These are phyloP conservation scores for Myotis planiceps DNA, from an alignment of 2,797 vertebrate species.

Conservation along the genomic window DNA sequence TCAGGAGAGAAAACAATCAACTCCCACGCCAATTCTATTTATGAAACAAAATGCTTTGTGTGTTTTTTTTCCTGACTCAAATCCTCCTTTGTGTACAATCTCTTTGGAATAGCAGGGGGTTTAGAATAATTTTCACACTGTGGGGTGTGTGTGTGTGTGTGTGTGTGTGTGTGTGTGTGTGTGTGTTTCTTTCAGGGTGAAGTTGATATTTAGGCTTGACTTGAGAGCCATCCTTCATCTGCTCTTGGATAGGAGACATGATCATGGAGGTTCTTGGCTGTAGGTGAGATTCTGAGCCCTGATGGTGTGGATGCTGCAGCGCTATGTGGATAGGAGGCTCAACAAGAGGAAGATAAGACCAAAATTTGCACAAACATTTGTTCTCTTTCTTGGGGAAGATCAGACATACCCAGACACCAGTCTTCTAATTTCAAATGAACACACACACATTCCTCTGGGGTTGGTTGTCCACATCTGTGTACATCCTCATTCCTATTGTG, in stretches of 20 bases:
- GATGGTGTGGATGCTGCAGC: neutral
- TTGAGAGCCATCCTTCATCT: slow-evolving; percentile 28
- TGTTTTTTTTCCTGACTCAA: slow-evolving; percentile 39
- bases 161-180: neutral
- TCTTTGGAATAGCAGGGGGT: slow-evolving; percentile 57
- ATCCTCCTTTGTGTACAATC: slow-evolving; percentile 48
- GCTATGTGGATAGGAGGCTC: neutral
- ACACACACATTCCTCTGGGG: neutral
- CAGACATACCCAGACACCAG: neutral
- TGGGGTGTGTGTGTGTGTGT: neutral
- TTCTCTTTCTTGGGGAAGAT: neutral
- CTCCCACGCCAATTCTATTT: slow-evolving; percentile 79
- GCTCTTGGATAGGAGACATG: neutral
- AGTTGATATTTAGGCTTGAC: neutral
- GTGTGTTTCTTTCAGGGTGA: neutral
- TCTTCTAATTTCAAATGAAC: neutral
- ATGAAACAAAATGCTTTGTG: slow-evolving; percentile 70
- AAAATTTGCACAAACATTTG: neutral
- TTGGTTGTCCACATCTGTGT: accelerated
- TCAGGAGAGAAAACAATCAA: slow-evolving; percentile 80
- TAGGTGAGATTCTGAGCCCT: neutral
- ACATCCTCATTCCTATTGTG: accelerated
- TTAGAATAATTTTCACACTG: slow-evolving; percentile 21
- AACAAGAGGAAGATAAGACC: neutral
- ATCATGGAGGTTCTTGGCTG: neutral